Base-by-base conservation (phyloP, 2,888 invertebrate genomes). In the Pseudococcus viburni region DNA sequence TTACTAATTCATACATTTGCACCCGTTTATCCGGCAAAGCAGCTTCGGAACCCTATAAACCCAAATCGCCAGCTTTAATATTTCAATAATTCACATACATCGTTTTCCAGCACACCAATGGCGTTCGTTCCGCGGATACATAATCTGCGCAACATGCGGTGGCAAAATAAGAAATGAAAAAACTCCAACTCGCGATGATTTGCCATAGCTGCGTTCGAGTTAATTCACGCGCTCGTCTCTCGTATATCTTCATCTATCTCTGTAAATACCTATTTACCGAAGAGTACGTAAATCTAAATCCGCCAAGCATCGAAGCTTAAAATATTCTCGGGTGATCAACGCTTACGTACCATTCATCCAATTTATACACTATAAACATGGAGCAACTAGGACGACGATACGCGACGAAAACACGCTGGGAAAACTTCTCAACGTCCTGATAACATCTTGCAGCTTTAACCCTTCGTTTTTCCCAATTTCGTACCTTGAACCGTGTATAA, bases 1-100 rank as follows among this genome's bases (percentile, higher is more conserved):
- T 73, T 73, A 73, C 33, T 73, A 73, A 26, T 73, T 73, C 68
- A 73, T 73, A 15, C 33, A 26, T 73, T 73, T 33, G 68, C 59
- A 59, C 8, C 68, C 68, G 68, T 73, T 73, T 73, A 33, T 73
- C 3, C 33, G 33, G 26, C 33, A 33, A 64, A 33, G 11, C 68
- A n/a, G n/a, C 19, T 59, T 59, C 19, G 19, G 19, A 59, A 59
- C 59, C 19, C 19, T 59, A 19, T 59, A 59, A 59, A 59, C 19
- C 19, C 59, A 73, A 73, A 73, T 73, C 68, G 68, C 33, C 26
- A 33, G 33, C 26, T 26, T 26, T 73, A 73, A 73, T 73, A 73
- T 73, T 73, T 73, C 26, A 73, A 73, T 73, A 73, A 73, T 73
- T 73, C 68, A 73, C 68, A 33, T 33, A 19, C 19, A n/a, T 19